phyloP scores from a whole-genome alignment of 2,888 invertebrate species.

The Ormyrus labotus region DNA sequence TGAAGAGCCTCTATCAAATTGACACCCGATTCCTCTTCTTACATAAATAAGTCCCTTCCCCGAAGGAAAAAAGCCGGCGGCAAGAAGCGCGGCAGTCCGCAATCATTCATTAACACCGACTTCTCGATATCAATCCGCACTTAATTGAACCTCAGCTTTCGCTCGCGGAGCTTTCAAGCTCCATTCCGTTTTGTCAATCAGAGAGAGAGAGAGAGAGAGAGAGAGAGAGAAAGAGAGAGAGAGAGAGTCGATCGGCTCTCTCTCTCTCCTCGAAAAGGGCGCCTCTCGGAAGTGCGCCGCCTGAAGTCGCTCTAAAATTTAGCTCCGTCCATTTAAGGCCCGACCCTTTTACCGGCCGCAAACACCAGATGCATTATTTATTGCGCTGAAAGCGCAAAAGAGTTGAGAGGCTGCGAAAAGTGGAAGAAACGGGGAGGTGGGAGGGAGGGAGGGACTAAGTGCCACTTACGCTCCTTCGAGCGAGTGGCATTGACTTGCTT shows the following conservation, averaged over 20 bases:
- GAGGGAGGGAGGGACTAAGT: conserved; percentile 62
- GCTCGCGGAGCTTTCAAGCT: not conserved
- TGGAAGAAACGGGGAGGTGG: conserved; percentile 67
- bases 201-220: not conserved
- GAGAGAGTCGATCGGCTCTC: not conserved
- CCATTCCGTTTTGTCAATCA: conserved; percentile 48
- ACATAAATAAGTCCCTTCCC: conserved; percentile 41
- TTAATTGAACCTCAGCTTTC: conserved; percentile 10
- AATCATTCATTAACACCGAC: conserved; percentile 13
- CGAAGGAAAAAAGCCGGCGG: conserved; percentile 14
- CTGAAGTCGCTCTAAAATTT: conserved; percentile 65
- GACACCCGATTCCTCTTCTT: conserved; percentile 32
- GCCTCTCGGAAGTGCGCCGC: conserved; percentile 57
- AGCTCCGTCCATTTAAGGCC: conserved; percentile 64
- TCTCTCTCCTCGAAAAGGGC: not conserved
- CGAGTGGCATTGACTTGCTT: conserved; percentile 42
- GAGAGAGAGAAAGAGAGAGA: not conserved
- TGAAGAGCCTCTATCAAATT: conserved; percentile 31
- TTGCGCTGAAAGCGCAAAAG: conserved; percentile 53
- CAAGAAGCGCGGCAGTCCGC: not conserved
- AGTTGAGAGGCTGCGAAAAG: conserved; percentile 67
- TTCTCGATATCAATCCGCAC: conserved; percentile 28
- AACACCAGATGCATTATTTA: conserved; percentile 73
- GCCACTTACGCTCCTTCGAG: conserved; percentile 61
- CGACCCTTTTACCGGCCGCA: conserved; percentile 71